Conservation (phyloP, 1,140 invertebrate species). For the Drosophila prosaltans region DNA sequence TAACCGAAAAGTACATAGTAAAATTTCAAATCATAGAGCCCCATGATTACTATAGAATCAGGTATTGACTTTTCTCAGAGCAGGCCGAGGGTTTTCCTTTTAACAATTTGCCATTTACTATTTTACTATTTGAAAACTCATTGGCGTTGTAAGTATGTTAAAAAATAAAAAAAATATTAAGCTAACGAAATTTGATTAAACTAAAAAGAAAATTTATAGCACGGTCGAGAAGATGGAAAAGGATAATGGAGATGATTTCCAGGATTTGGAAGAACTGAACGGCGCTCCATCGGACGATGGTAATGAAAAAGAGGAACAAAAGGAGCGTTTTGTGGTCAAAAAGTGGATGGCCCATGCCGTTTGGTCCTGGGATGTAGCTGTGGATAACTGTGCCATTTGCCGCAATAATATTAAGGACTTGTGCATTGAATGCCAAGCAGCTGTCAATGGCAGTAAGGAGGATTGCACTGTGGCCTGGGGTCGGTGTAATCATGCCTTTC, state of each 20-base stretch:
- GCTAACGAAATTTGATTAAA: too few species aligned
- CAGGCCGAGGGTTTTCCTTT: too few species aligned
- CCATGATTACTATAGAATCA: too few species aligned
- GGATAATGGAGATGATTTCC: constrained; percentile 63
- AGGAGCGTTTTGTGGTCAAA: constrained; percentile 94
- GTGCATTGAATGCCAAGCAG: constrained; percentile 99
- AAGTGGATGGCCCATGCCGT: constrained; percentile 99
- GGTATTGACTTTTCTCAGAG: too few species aligned
- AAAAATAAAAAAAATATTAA: too few species aligned
- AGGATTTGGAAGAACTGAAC: constrained; percentile 61
- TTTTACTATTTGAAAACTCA: too few species aligned
- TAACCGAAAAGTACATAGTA: too few species aligned
- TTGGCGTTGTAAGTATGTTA: too few species aligned
- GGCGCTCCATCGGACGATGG: constrained; percentile 86
- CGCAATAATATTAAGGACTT: constrained; percentile 99
- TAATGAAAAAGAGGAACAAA: constrained; percentile 85
- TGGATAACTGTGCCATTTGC: constrained; percentile 99
- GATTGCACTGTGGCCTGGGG: constrained; percentile 99
- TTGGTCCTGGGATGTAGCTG: constrained; percentile 99
- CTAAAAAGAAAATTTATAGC: constrained; percentile 5
- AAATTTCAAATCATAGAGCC: too few species aligned
- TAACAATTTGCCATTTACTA: too few species aligned
- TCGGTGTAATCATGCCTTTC: constrained; percentile 99
- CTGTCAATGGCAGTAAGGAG: constrained; percentile 98
- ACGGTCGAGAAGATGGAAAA: constrained; percentile 85